Evolutionary conservation across 2,113 vertebrate genomes (phyloP).

Genomic region (Prinia subflava): DNA sequence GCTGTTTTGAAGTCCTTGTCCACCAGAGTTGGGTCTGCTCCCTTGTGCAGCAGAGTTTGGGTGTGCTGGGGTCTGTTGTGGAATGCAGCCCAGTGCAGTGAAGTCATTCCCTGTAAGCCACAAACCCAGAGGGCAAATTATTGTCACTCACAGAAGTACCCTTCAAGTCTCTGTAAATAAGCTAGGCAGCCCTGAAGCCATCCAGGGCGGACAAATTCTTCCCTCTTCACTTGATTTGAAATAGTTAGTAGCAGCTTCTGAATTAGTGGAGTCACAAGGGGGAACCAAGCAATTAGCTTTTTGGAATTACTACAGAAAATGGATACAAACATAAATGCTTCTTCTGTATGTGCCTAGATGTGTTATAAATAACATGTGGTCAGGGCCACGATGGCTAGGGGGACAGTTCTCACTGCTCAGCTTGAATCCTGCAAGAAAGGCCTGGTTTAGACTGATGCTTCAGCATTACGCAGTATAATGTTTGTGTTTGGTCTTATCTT

Average conservation of each 20-base stretch:
- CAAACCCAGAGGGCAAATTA: background rate
- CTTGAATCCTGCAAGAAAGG: background rate
- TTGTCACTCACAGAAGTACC: background rate
- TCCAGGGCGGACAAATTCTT: background rate
- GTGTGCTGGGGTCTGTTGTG: constrained; percentile 85
- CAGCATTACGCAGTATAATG: background rate
- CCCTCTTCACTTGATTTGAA: background rate
- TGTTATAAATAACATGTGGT: background rate
- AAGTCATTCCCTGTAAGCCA: constrained; percentile 84
- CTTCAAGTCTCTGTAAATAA: background rate
- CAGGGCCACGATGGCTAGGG: rapidly evolving
- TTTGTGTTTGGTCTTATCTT: background rate
- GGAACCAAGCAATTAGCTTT: background rate
- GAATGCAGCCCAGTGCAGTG: constrained; percentile 90
- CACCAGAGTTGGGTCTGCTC: constrained; percentile 83
- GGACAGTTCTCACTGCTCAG: background rate
- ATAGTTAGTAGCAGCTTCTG: background rate
- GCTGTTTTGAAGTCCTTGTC: constrained; percentile 90
- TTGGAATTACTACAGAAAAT: background rate
- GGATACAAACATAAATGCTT: background rate
- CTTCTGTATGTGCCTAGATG: rapidly evolving
- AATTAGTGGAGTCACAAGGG: background rate
- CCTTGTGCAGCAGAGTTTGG: constrained; percentile 81
- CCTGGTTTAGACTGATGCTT: background rate
- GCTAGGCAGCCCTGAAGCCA: background rate